Percentiles rank a stretch among this genome's conserved stretches.
These are phyloP conservation scores for Mycalesis mineus DNA, from an alignment of 2,888 invertebrate species.

Conservation along the genomic window DNA sequence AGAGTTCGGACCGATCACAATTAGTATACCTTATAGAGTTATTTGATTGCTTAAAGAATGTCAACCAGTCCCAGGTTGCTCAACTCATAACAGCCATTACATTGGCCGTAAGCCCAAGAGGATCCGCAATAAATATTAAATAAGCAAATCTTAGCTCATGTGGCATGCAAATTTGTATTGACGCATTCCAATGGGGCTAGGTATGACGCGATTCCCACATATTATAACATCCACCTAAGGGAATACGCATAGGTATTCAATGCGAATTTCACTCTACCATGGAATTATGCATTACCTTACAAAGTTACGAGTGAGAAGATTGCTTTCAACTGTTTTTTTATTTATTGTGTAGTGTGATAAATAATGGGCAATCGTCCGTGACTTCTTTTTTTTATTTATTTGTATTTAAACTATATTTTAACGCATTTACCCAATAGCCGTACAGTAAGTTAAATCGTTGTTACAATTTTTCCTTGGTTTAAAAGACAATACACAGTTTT, in stretches of 20 bases:
- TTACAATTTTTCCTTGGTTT: constrained; percentile 61
- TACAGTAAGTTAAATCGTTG: constrained; percentile 68
- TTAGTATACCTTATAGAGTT: too few species aligned
- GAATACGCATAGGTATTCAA: constrained; percentile 47
- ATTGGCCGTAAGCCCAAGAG: constrained; percentile 21
- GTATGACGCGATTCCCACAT: constrained; percentile 52
- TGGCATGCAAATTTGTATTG: constrained; percentile 35
- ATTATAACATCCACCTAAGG: constrained; percentile 43
- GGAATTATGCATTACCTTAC: constrained; percentile 67
- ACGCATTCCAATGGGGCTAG: constrained; percentile 39
- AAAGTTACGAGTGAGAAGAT: constrained; percentile 65
- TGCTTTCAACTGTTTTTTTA: too few species aligned
- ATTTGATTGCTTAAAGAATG: constrained; percentile 30
- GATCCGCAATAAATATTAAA: constrained; percentile 25
- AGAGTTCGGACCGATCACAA: too few species aligned
- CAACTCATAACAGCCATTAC: constrained; percentile 13
- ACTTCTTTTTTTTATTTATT: too few species aligned
- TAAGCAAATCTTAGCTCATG: constrained; percentile 28
- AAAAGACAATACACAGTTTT: constrained; percentile 66
- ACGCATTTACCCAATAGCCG: constrained; percentile 69
- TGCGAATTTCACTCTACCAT: constrained; percentile 65
- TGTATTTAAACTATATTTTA: too few species aligned
- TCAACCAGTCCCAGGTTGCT: constrained; percentile 19
- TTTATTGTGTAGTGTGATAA: too few species aligned
- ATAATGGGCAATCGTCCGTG: too few species aligned